Evolutionary conservation across 2,797 vertebrate genomes (phyloP), one percentile per base, ranked within the genome.

Genomic region (Sebastes kiyomatsui): DNA sequence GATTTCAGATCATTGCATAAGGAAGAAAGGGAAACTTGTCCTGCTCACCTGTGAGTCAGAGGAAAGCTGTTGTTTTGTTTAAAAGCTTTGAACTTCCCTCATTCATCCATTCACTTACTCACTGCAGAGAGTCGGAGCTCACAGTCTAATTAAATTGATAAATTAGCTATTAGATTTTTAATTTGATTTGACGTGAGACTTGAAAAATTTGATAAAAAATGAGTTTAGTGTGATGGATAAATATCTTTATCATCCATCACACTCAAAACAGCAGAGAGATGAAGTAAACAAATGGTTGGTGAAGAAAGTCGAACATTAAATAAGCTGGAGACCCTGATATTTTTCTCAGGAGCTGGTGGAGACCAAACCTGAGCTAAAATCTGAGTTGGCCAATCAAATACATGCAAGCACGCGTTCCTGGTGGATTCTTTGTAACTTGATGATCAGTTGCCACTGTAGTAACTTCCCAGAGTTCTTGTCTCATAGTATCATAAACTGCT

Each of bases 1-100:
- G 80, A 82, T 90, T 90, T 88, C 88, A 85, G 54, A 81, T 84
- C 59, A 27, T 87, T 90, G 86, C 88, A 83, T 83, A 75, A 85
- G 83, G 35, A 32, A 33, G 77, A 77, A 82, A 60, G 27, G 27
- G 32, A 86, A 67, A 78, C n/a, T n/a, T 35, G n/a, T 52, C 62
- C 38, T 27, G 16, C 62, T 85, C 81, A 82, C 75, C 83, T 85
- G 32, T 46, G 30, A 86, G 62, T 87, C 27, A 77, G 30, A 78
- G 16, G n/a, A 30, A 66, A 83, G 28, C 52, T 71, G n/a, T 61
- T 76, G 58, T 75, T 84, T 72, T 70, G 18, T 55, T 70, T 46
- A 49, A 82, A 66, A 77, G 52, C 70, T 67, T 75, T 72, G 66
- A 84, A 56, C 64, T 58, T 81, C 20, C 13, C 23, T 67, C 56